Evolutionary conservation across 2,888 invertebrate genomes (phyloP), one percentile per base, ranked within the genome.

Genomic region (Palloptera scutellata): DNA sequence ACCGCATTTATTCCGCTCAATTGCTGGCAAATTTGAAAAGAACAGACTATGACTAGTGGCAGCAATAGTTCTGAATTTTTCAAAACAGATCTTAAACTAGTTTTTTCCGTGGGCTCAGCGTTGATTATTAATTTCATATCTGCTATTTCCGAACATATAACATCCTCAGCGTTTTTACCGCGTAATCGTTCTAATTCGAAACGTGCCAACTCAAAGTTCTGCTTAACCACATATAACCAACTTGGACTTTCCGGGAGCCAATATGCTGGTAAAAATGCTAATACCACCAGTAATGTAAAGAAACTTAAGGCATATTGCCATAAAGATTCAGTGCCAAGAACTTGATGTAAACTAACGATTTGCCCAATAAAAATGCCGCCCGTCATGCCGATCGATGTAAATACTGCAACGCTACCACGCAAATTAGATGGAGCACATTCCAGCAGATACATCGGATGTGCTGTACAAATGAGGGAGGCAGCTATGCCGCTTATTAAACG

Each of bases 1-100:
- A 93, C 94, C 60, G 95, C 94, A 84, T 96, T 96, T 67, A 96
- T 92, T 65, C 96, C 96, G 75, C 92, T 91, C 61, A 95, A 88
- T 85, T 96, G 96, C 84, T 96, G 96, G 0, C 95, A 93, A 20
- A 91, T 89, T 63, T 79, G 80, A 86, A 94, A 87, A 65, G 89
- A 86, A 77, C 92, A 91, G 12, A 92, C 91, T 65, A 96, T 87
- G 59, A 93, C 81, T 55, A 96, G 82, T 1, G 95, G 92, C 78
- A 94, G 86, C 30, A 88, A 81, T 15, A 92, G 84, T 11, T 86
- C 79, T 5, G 84, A 86, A 64, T 90, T 88, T 5, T 75, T 81
- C 19, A 91, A 67, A 62, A 92, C 89, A 20, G 88, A 86, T 62
- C 80, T 75, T 74, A 92, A 86, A 88, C 90, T 91, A 12, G 90